Evolutionary conservation across 23 tunicate species (phyloP), one percentile per base, ranked within the genome.

Genomic region (Styela plicata): DNA sequence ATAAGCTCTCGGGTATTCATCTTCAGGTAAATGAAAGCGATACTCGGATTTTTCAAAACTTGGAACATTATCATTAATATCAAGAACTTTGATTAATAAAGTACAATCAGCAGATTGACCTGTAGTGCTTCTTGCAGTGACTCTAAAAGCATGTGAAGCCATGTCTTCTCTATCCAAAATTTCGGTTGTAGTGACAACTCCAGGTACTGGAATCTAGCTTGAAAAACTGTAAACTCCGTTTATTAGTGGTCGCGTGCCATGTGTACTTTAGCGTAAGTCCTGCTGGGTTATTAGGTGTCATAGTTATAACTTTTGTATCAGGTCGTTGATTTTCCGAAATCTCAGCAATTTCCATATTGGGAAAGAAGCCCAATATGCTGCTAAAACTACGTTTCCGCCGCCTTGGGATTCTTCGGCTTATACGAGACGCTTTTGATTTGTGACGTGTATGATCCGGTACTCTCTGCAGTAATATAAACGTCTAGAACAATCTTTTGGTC

Each of bases 61-160:
- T 19, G 98, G 98, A 1, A 23, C 53, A 62, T 93, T 93, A 61
- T 93, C 98, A 78, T 93, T 93, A 2, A 36, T 81, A 77, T 93
- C 98, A 36, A 35, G 27, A 35, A 93, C 93, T 22, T 79, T 80
- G 30, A 91, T 83, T 24, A 3, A 24, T 20, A 93, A 32, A 16
- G 52, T 73, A 63, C 89, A 70, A 17, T 74, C 76, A 32, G 89
- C 89, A 19, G 34, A 79, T 26, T 53, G 16, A 25, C 66, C 68
- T 26, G 77, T 64, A 10, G 44, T n/a, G 63, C 86, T 32, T 24
- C 73, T 34, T 20, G 92, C 97, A 16, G 80, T 62, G 21, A 93
- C 89, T 26, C 71, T 69, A 63, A 93, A 93, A 1, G 24, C 22
- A 68, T 93, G 98, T 19, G 61, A 32, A 0, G 80, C 1, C 89